Conservation (phyloP, 2,113 vertebrate genomes). For the Orthonyx spaldingii region DNA sequence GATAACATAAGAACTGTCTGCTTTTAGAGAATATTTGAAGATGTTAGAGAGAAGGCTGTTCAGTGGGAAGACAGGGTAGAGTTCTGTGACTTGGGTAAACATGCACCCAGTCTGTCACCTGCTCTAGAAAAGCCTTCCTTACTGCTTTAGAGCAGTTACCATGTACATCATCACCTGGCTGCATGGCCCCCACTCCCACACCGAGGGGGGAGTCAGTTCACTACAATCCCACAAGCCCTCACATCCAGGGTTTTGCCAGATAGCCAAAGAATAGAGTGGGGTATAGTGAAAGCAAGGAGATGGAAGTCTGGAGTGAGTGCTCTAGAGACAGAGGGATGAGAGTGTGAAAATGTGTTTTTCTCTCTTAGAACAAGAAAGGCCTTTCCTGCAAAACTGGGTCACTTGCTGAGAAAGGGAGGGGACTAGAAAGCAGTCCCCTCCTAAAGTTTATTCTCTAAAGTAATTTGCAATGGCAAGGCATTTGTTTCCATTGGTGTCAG, state of each 20-base stretch:
- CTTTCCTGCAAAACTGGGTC: background rate
- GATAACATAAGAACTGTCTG: background rate
- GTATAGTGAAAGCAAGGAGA: background rate
- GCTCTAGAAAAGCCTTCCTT: background rate
- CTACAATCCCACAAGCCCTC: background rate
- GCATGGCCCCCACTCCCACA: too few relatives aligned
- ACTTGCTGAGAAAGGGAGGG: background rate
- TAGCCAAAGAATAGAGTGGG: background rate
- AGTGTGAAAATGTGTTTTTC: background rate
- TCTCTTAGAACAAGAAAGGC: background rate
- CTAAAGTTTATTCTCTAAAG: background rate
- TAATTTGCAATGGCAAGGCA: background rate
- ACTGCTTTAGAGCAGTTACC: fast-evolving
- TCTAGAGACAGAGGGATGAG: background rate
- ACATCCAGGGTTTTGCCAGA: background rate
- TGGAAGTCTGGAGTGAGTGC: background rate
- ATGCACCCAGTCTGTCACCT: background rate
- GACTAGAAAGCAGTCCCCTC: background rate
- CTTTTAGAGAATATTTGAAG: background rate
- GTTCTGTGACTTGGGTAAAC: background rate
- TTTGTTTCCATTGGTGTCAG: background rate
- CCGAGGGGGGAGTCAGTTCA: fast-evolving
- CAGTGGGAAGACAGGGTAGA: background rate
- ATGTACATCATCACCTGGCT: background rate
- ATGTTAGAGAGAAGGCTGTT: background rate